Percentiles rank a stretch among this genome's conserved stretches.
Evolutionary conservation across 2,888 invertebrate genomes (phyloP).

Genomic region (Acronicta alni): DNA sequence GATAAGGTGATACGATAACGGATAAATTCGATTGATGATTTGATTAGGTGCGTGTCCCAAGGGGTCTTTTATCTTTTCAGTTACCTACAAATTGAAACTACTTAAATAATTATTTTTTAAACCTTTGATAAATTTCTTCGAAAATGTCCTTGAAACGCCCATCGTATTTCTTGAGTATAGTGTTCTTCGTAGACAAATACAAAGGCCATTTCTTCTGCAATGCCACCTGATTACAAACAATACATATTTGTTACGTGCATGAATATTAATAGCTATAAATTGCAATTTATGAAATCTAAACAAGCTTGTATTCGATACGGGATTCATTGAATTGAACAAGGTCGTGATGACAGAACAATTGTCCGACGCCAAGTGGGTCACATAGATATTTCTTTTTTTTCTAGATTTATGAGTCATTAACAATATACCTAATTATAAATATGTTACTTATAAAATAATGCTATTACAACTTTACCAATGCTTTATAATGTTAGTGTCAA

Average conservation of each 20-base stretch:
- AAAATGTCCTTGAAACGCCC: constrained; percentile 98
- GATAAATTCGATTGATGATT: constrained; percentile 26
- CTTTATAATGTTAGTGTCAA: too few species aligned
- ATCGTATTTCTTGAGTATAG: constrained; percentile 96
- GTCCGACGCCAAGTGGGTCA: constrained; percentile 33
- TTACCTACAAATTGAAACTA: too few species aligned
- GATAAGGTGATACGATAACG: constrained; percentile 19
- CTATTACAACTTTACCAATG: too few species aligned
- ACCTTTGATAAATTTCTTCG: constrained; percentile 95
- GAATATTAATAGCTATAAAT: constrained; percentile 19
- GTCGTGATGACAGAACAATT: constrained; percentile 42
- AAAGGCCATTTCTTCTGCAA: constrained; percentile 95
- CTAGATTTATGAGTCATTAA: constrained; percentile 5
- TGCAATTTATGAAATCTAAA: constrained; percentile 12
- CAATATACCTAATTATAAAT: too few species aligned
- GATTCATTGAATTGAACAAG: constrained; percentile 31
- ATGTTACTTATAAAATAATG: too few species aligned
- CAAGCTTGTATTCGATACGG: constrained; percentile 21
- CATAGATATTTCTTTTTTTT: constrained; percentile 14
- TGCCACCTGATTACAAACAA: constrained; percentile 89
- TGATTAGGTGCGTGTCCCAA: constrained; percentile 19
- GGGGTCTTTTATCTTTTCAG: constrained; percentile 27
- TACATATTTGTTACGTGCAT: constrained; percentile 17
- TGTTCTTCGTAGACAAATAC: constrained; percentile 97
- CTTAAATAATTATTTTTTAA: constrained; percentile 10